Percentiles rank a stretch among this genome's conserved stretches.
phyloP scores from a whole-genome alignment of 2,797 vertebrate genomes.

The Ctenopoma multispine region DNA sequence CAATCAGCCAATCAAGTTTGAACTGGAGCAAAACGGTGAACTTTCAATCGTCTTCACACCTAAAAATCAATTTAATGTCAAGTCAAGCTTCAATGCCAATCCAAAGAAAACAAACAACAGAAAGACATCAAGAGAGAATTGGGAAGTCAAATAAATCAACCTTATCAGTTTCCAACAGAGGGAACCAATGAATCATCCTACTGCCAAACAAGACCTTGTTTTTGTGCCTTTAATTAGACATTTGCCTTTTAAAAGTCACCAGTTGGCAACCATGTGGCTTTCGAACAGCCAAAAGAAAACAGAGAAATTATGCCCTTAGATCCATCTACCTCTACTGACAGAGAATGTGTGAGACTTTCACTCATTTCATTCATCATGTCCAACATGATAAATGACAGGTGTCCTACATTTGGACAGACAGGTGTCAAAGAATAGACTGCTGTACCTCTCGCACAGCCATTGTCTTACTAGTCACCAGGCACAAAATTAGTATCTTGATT shows the following conservation, averaged over 20 bases:
- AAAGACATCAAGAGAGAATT: constrained; percentile 47
- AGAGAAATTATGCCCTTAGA: constrained; percentile 29
- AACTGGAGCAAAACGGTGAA: constrained; percentile 48
- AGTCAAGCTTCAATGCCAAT: constrained; percentile 53
- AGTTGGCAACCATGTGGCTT: constrained; percentile 53
- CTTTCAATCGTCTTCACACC: constrained; percentile 54
- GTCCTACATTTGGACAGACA: constrained; percentile 17
- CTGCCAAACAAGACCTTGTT: constrained; percentile 52
- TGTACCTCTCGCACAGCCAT: neutral
- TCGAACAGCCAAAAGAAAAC: constrained; percentile 47
- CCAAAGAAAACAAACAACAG: constrained; percentile 61
- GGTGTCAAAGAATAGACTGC: constrained; percentile 35
- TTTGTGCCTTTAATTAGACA: constrained; percentile 66
- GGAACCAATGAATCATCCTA: constrained; percentile 48
- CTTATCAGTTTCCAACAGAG: constrained; percentile 67
- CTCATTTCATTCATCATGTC: constrained; percentile 35
- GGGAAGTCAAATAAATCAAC: constrained; percentile 61
- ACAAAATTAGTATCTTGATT: no score
- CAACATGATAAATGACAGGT: no score
- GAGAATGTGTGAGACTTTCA: constrained; percentile 28
- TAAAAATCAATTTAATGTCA: constrained; percentile 67
- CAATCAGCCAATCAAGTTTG: constrained; percentile 49
- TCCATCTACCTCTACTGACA: constrained; percentile 28
- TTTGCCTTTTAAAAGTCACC: constrained; percentile 66
- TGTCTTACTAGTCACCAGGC: no score